Base-by-base conservation (phyloP, 2,797 vertebrate species). In the Esox masquinongy region DNA sequence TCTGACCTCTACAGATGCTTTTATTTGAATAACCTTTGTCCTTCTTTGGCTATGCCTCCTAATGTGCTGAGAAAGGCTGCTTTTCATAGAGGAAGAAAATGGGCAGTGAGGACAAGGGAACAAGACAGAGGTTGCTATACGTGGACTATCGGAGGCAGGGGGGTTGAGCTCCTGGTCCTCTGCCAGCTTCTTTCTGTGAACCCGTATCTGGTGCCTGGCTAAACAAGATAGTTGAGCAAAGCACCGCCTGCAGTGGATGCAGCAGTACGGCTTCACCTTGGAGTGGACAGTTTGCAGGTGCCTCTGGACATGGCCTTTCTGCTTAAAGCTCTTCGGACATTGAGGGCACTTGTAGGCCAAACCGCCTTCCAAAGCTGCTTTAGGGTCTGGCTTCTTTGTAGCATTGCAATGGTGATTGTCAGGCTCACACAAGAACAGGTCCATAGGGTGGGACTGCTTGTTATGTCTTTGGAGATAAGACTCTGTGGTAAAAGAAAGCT, bases 401-500 rank as follows among this genome's bases (percentile, higher is more conserved):
- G 15, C 64, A 4, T 67, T 34, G 14, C 29, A 34, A 17, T 34
- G 64, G 3, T 29, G 61, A 34, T 24, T 19, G 26, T 67, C 64
- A 34, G 26, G 29, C 31, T 67, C 24, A 74, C 6, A 2, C 77
- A 53, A 24, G 77, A 24, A 24, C 12, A 61, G 56, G 0, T 4
- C 71, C 70, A 75, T 56, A 2, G 89, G 82, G 81, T 94, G 93
- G 47, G 87, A 89, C 68, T 68, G 51, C 15, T 92, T 87, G 0
- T 84, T 74, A 26, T 95, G 94, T 19, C 87, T 79, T 74, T 90
- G 91, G 43, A 94, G 89, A 84, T 94, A 95, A 76, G 82, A 80
- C 81, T 92, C 87, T 0, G 92, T 90, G 1, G 93, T 93, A 81
- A 94, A 94, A 68, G 92, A 85, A 56, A 93, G 90, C 82, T 82